Conservation (phyloP, 2,888 invertebrate species). For the Chymomyza amoena region DNA sequence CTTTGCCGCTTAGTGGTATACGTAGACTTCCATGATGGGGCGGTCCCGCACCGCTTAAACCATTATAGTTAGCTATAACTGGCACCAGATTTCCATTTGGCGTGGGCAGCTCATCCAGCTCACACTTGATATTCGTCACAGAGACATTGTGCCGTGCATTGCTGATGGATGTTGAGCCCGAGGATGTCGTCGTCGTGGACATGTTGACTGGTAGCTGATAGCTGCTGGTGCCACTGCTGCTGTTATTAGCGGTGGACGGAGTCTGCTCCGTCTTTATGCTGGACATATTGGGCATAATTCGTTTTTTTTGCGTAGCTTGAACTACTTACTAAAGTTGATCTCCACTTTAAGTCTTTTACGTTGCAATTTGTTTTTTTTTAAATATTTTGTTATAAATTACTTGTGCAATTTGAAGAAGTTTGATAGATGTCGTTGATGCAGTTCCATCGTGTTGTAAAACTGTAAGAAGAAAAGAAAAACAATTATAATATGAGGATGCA, state of each 20-base stretch:
- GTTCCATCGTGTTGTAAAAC: slow-evolving; percentile 70
- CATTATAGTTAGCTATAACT: slow-evolving; percentile 72
- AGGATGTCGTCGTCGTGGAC: slow-evolving; percentile 45
- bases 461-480: slow-evolving; percentile 31
- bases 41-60: slow-evolving; percentile 2
- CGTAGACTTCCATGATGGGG: slow-evolving; percentile 48
- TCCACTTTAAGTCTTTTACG: slow-evolving; percentile 19
- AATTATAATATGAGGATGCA: neutral
- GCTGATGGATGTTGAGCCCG: slow-evolving; percentile 52
- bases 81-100: slow-evolving; percentile 73
- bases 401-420: slow-evolving; percentile 74
- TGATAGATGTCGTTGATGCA: slow-evolving; percentile 75
- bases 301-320: slow-evolving; percentile 16
- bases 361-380: slow-evolving; percentile 18
- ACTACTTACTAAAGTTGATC: slow-evolving; percentile 15
- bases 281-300: slow-evolving; percentile 55
- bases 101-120: slow-evolving; percentile 69
- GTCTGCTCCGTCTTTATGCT: slow-evolving; percentile 56
- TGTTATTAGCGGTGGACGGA: slow-evolving; percentile 25
- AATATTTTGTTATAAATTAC: slow-evolving; percentile 34
- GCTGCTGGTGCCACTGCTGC: slow-evolving; percentile 35
- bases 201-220: slow-evolving; percentile 62
- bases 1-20: slow-evolving; percentile 62
- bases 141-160: slow-evolving; percentile 82
- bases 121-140: slow-evolving; percentile 87